A percentile compares a stretch with the other conserved stretches of the same genome.
phyloP scores from a whole-genome alignment of 2,888 invertebrate species.

The Idaea biselata region DNA sequence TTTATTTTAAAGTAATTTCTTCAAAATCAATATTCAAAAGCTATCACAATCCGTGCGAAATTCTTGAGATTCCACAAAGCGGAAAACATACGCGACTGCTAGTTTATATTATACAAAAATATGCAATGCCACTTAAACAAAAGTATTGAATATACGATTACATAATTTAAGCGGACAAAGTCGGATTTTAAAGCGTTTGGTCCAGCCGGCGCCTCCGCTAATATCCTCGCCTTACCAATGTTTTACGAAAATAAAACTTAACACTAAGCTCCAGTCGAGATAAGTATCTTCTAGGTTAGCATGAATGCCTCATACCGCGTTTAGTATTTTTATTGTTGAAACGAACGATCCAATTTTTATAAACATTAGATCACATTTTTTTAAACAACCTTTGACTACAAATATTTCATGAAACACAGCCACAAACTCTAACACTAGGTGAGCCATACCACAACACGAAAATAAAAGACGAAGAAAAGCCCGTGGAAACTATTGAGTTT shows the following conservation, averaged over 20 bases:
- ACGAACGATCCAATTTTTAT: too few relatives aligned
- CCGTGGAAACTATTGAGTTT: too few relatives aligned
- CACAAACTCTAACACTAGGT: too few relatives aligned
- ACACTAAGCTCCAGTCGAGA: neutral
- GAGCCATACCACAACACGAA: too few relatives aligned
- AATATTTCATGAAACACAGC: too few relatives aligned
- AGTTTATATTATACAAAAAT: constrained; percentile 25
- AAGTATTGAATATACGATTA: constrained; percentile 64
- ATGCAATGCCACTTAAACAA: constrained; percentile 47
- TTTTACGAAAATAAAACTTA: constrained; percentile 15
- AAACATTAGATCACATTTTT: too few relatives aligned
- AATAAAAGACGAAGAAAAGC: too few relatives aligned
- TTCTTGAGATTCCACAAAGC: neutral
- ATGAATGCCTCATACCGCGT: neutral
- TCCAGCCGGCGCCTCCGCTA: constrained; percentile 51
- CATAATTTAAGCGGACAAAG: constrained; percentile 61
- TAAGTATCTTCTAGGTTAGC: neutral
- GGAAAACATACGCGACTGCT: neutral
- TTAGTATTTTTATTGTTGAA: too few relatives aligned
- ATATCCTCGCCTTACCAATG: constrained; percentile 38
- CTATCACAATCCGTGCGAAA: neutral
- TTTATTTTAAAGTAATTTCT: neutral
- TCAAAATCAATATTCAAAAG: neutral
- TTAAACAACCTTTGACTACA: too few relatives aligned
- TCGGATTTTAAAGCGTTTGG: constrained; percentile 40